These are phyloP conservation scores for Anhinga anhinga DNA, from an alignment of 2,113 vertebrate genomes.

Conservation along the genomic window DNA sequence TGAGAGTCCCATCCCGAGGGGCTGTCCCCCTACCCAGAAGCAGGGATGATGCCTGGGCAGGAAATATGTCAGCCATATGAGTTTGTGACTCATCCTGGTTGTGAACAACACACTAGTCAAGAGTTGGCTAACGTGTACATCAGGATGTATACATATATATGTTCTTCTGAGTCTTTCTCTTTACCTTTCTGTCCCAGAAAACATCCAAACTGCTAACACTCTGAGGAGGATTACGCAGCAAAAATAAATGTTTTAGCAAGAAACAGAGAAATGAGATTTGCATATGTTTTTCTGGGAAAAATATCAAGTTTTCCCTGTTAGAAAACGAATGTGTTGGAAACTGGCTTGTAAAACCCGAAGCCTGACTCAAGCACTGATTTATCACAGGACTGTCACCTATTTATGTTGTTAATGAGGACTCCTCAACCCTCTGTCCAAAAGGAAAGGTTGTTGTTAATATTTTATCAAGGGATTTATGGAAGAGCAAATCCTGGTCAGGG, in stretches of 20 bases:
- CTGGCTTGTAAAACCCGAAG: not conserved
- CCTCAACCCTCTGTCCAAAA: not conserved
- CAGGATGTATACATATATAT: not conserved
- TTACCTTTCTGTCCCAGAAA: not conserved
- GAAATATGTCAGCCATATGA: not conserved
- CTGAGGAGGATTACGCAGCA: not conserved
- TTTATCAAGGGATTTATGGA: not conserved
- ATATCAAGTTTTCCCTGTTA: not conserved
- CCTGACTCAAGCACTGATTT: not conserved
- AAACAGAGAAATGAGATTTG: not conserved
- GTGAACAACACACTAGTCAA: not conserved
- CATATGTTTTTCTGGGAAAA: not conserved
- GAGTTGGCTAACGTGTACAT: accelerated
- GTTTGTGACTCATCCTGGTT: not conserved
- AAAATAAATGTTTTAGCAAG: not conserved
- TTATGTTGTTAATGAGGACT: not conserved
- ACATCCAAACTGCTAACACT: not conserved
- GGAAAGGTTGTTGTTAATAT: not conserved
- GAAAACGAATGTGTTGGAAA: not conserved
- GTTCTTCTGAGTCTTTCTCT: not conserved
- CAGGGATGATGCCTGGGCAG: not conserved
- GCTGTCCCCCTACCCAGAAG: not conserved
- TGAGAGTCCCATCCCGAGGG: accelerated
- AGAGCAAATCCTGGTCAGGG: not conserved
- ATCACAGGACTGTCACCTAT: not conserved